A percentile compares a stretch with the other conserved stretches of the same genome.
Evolutionary conservation across 2,113 vertebrate species (phyloP).

Genomic region (Sciurus niger): DNA sequence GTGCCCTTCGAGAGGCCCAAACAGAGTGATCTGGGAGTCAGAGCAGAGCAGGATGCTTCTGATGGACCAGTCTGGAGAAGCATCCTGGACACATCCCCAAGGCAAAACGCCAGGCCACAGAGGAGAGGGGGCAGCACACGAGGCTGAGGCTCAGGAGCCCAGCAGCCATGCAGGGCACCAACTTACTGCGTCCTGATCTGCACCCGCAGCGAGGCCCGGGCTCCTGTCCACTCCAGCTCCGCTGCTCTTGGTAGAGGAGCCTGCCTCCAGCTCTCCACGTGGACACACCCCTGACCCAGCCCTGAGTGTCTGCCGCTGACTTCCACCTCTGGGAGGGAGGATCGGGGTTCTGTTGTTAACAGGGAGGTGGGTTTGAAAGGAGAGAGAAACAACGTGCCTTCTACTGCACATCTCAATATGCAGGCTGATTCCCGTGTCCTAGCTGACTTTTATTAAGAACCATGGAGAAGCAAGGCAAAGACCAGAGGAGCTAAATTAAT

Average conservation of each 20-base stretch:
- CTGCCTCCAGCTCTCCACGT: neutral
- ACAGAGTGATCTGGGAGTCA: neutral
- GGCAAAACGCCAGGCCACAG: neutral
- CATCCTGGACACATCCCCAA: neutral
- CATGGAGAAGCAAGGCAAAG: neutral
- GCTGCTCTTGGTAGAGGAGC: neutral
- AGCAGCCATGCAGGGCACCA: neutral
- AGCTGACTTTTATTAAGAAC: neutral
- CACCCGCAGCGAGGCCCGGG: rapidly evolving
- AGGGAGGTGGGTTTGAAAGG: neutral
- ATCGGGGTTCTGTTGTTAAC: neutral
- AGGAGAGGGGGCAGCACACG: neutral
- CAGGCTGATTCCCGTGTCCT: neutral
- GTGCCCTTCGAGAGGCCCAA: neutral
- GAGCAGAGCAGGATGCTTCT: neutral
- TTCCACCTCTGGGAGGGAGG: neutral
- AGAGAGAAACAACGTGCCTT: neutral
- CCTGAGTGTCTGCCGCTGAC: neutral
- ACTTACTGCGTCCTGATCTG: rapidly evolving
- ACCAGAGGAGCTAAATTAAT: constrained; percentile 12
- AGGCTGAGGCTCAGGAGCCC: neutral
- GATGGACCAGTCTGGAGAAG: neutral
- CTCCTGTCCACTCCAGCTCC: neutral
- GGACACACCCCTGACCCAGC: neutral
- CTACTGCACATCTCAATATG: neutral